phyloP scores from a whole-genome alignment of 2,113 vertebrate species.

The Hiodon alosoides region DNA sequence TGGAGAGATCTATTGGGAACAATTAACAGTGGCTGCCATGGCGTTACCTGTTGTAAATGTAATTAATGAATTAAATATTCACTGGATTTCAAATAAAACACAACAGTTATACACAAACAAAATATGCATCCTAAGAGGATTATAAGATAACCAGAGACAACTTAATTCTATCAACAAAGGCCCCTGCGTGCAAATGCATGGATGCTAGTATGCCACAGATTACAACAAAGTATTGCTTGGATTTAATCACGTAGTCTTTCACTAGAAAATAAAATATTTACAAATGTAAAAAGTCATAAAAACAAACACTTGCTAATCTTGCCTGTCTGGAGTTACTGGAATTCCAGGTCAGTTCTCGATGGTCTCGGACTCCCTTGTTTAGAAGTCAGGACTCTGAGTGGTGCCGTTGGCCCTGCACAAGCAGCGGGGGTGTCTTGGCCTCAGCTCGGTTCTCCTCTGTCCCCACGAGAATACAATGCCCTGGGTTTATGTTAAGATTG shows the following conservation, averaged over 20 bases:
- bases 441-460: neutral
- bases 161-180: slow-evolving; percentile 1
- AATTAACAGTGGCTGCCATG: neutral
- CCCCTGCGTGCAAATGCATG: neutral
- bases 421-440: neutral
- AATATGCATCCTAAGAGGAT: slow-evolving; percentile 9
- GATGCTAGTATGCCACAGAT: no score
- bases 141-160: neutral
- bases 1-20: slow-evolving; percentile 22
- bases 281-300: neutral
- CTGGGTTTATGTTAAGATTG: slow-evolving; percentile 8
- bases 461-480: neutral
- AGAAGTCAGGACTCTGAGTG: neutral
- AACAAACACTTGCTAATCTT: neutral
- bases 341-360: neutral
- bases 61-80: slow-evolving; percentile 18
- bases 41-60: slow-evolving; percentile 12
- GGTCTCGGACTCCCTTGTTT: neutral
- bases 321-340: neutral
- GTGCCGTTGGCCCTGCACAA: no score
- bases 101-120: slow-evolving; percentile 4
- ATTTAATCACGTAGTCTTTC: neutral
- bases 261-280: neutral
- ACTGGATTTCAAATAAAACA: slow-evolving; percentile 6
- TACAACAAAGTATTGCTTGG: neutral